Evolutionary conservation across 92 coral and sea anemone genomes (phyloP), one percentile per base, ranked within the genome.

Genomic region (Bergia sp.): DNA sequence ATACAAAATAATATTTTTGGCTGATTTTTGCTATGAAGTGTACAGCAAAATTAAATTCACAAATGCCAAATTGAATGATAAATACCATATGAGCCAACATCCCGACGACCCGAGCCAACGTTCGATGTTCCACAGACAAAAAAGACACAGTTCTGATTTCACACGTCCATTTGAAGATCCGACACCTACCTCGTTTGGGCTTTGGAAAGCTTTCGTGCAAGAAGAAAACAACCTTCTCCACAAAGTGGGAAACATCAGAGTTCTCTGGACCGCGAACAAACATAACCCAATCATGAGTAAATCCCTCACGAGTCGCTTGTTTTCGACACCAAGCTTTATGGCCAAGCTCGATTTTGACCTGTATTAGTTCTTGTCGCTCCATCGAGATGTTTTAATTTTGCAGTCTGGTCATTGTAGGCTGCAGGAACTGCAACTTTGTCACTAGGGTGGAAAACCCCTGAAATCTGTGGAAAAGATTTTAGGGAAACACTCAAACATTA

Each of bases 331-430:
- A 95, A 45, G 99, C 99, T 67, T 80, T 97, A 93, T 97, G 99
- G 41, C 99, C 99, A 84, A 97, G 94, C 86, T 97, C 99, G 11
- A 97, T 91, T 80, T 94, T 97, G 11, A 96, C 99, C 90, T 96
- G 98, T 67, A 97, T 94, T 39, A 84, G 42, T 45, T 84, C 87
- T 20, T 84, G 87, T 36, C 77, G 74, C 47, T 84, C 87, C 87
- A 84, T 84, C 64, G 79, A 16, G 39, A 11, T 42, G 16, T 4
- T n/a, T 84, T 72, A 84, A 7, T 8, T 37, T 44, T 44, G 79
- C 64, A 84, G 44, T 45, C 64, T 71, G 49, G 44, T 37, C 87
- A 84, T 84, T 69, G 77, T 21, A 36, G 77, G 29, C 29, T 69
- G 77, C 87, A 71, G 20, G 12, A 45, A 45, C 15, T 23, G 3